Evolutionary conservation across 2,797 vertebrate genomes (phyloP).

Genomic region (Carduelis carduelis): DNA sequence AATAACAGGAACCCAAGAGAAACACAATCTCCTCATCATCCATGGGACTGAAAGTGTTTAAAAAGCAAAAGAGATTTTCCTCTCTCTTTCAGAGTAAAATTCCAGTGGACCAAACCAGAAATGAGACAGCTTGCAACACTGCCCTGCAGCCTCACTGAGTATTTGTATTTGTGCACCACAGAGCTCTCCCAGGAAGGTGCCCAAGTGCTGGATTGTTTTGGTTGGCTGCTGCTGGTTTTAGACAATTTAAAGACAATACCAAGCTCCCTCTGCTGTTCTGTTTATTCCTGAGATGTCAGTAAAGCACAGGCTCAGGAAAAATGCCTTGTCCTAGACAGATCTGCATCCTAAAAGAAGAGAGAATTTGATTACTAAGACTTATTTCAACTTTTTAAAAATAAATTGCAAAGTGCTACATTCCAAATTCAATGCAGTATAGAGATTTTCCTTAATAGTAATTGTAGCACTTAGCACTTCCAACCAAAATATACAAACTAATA

Average conservation of each 20-base stretch:
- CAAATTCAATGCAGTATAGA: background rate
- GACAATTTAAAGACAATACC: background rate
- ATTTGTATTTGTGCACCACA: background rate
- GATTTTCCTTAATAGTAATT: background rate
- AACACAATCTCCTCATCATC: background rate
- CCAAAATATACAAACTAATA: background rate
- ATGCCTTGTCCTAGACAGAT: background rate
- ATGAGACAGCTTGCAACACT: background rate
- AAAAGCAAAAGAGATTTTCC: background rate
- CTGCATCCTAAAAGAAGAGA: background rate
- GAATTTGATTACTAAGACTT: background rate
- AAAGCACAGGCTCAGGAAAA: background rate
- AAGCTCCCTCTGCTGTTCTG: background rate
- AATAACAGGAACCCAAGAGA: background rate
- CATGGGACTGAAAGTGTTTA: accelerated
- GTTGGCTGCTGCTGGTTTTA: background rate
- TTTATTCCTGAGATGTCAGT: background rate
- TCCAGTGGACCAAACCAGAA: background rate
- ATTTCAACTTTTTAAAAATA: background rate
- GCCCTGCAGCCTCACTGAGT: background rate
- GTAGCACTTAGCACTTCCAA: background rate
- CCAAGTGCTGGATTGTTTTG: background rate
- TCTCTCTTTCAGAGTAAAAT: background rate
- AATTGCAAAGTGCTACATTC: background rate
- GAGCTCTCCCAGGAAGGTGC: background rate